Base-by-base conservation (phyloP, 1,140 invertebrate species). In the Rhizoglyphus robini region DNA sequence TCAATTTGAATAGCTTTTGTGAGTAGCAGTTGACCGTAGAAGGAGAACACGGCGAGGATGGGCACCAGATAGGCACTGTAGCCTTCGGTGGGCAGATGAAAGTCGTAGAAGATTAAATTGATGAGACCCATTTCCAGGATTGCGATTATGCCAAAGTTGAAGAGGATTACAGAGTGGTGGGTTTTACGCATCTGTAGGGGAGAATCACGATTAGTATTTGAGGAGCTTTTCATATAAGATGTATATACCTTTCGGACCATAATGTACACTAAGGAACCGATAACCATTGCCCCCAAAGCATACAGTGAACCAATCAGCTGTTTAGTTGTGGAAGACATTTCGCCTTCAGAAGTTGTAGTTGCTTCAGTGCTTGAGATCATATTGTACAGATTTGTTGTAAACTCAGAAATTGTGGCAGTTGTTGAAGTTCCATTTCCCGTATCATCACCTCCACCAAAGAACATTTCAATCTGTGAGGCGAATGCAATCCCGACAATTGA, bases 121-220 rank as follows among this genome's bases (percentile, higher is more conserved):
- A 88, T 83, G 25, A 84, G 76, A 25, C 88, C 73, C 1, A 87
- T 89, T 73, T 90, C 86, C 13, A 88, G 74, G n/a, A 92, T 78
- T 8, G 87, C 87, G 73, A 90, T 87, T 66, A 69, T 69, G 68
- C 88, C 87, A 78, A 90, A 91, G 74, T 88, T 88, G 13, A 85
- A 85, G 86, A 91, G 88, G 25, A 90, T 88, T 8, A 91, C 87
- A 66, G 87, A 88, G 74, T 88, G 90, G 77, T 91, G n/a, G n/a
- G n/a, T n/a, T n/a, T n/a, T n/a, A n/a, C n/a, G n/a, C n/a, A n/a
- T n/a, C n/a, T n/a, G n/a, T 88, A 51, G n/a, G n/a, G n/a, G n/a
- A 51, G 48, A 46, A 23, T n/a, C n/a, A 23, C 1, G 25, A 30
- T 58, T 58, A 30, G 25, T 34, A 58, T 30, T 25, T 25, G 66